These are phyloP conservation scores for Oreortyx pictus DNA, from an alignment of 2,797 vertebrate species.

Conservation along the genomic window DNA sequence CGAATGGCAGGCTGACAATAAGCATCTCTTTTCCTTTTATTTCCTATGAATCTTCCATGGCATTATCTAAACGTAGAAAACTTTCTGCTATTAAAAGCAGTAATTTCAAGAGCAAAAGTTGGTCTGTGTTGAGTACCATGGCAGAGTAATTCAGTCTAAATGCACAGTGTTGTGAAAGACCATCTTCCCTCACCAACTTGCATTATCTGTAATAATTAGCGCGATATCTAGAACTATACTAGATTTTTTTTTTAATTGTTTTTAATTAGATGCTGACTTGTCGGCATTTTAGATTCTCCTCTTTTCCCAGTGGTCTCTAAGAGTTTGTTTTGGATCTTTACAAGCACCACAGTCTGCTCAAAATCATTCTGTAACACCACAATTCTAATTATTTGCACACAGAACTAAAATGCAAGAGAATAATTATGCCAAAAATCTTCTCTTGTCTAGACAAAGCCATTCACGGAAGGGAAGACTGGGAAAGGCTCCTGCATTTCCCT, in stretches of 20 bases:
- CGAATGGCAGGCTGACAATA: neutral
- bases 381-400: slow-evolving; percentile 51
- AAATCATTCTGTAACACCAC: neutral
- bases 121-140: neutral
- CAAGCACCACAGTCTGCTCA: neutral
- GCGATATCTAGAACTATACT: neutral
- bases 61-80: neutral
- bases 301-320: neutral
- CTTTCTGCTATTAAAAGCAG: neutral
- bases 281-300: neutral
- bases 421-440: slow-evolving; percentile 32
- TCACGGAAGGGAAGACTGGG: neutral
- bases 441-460: slow-evolving; percentile 59
- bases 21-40: neutral
- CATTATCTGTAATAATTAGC: neutral
- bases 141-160: neutral
- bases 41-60: neutral
- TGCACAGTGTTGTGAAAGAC: neutral
- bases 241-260: neutral
- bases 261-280: neutral
- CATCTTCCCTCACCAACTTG: neutral
- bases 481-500: neutral
- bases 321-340: slow-evolving; percentile 42
- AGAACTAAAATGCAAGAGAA: slow-evolving; percentile 52
- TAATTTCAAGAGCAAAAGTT: slow-evolving; percentile 22